These are phyloP conservation scores for Styela clava DNA, from an alignment of 23 tunicate genomes.

Conservation along the genomic window DNA sequence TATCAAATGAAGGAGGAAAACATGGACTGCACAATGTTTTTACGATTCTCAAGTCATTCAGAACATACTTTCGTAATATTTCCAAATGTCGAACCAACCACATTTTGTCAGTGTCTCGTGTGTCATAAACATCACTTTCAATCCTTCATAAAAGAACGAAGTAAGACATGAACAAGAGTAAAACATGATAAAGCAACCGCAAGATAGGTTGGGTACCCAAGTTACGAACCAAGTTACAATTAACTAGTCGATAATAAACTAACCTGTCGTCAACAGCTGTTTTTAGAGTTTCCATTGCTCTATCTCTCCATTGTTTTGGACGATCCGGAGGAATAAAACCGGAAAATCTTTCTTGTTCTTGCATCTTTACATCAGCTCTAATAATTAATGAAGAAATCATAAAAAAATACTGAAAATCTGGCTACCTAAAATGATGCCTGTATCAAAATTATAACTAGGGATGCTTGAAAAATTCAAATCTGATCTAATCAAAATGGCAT, in stretches of 20 bases:
- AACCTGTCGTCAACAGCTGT: conserved; percentile 76
- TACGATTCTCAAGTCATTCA: conserved; percentile 74
- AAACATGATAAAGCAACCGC: too few relatives aligned
- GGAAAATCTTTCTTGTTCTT: conserved; percentile 69
- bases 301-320: conserved; percentile 90
- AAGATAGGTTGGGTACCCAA: too few relatives aligned
- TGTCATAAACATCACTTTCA: conserved; percentile 86
- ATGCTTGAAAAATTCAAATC: too few relatives aligned
- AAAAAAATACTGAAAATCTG: too few relatives aligned
- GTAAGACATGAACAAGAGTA: too few relatives aligned
- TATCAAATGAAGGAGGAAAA: conserved; percentile 89
- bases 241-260: background rate
- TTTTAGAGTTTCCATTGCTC: conserved; percentile 86
- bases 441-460: too few relatives aligned
- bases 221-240: too few relatives aligned
- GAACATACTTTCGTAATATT: conserved; percentile 50
- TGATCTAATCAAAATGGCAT: too few relatives aligned
- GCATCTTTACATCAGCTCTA: conserved; percentile 73
- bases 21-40: conserved; percentile 63
- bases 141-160: too few relatives aligned
- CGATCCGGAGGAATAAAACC: conserved; percentile 96
- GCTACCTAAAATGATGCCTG: too few relatives aligned
- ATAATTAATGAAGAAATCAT: too few relatives aligned
- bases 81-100: conserved; percentile 95
- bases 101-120: conserved; percentile 72